These are phyloP conservation scores for Argopecten irradians DNA, from an alignment of 1,140 invertebrate species.

Conservation along the genomic window DNA sequence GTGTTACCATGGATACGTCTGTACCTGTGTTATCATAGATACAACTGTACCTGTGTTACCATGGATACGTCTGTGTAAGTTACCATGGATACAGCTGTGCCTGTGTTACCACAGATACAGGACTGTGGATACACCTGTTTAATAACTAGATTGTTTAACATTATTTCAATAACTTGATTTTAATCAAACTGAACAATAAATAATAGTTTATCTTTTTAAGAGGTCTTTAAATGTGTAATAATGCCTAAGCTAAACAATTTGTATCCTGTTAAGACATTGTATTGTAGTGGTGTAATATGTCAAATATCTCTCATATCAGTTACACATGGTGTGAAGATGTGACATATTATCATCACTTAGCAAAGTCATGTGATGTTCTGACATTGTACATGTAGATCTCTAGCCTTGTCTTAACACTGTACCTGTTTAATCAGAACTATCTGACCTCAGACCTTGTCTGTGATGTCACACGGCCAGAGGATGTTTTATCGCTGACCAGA, in stretches of 20 bases:
- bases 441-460: background rate
- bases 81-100: background rate
- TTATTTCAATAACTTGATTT: background rate
- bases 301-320: background rate
- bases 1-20: background rate
- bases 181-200: background rate
- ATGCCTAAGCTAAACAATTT: background rate
- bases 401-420: too few relatives aligned
- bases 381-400: background rate
- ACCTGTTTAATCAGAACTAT: background rate
- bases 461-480: too few relatives aligned
- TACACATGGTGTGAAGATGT: background rate
- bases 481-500: background rate
- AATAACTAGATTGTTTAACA: background rate
- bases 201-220: background rate
- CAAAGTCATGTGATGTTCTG: background rate
- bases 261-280: background rate
- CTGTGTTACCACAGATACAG: too few relatives aligned
- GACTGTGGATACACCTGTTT: background rate
- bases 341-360: too few relatives aligned
- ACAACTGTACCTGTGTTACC: background rate
- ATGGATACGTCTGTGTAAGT: background rate
- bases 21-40: background rate
- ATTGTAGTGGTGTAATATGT: background rate
- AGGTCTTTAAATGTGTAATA: background rate